Evolutionary conservation across 2,113 vertebrate genomes (phyloP).

Genomic region (Cololabis saira): DNA sequence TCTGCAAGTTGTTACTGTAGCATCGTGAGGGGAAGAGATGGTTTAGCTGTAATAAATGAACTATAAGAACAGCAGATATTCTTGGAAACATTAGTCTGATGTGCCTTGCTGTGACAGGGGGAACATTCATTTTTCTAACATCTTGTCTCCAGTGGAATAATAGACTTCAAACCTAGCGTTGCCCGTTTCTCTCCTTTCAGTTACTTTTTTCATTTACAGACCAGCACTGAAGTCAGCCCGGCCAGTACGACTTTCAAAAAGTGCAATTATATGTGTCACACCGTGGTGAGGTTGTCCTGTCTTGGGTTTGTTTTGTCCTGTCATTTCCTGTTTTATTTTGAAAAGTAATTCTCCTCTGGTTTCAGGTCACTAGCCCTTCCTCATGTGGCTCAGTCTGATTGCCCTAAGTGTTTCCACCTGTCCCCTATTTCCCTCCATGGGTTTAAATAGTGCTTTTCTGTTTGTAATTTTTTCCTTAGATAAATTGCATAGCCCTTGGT

Average conservation of each 20-base stretch:
- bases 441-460: too few relatives aligned
- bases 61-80: slow-evolving; percentile 14
- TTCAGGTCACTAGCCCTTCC: too few relatives aligned
- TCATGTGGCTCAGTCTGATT: too few relatives aligned
- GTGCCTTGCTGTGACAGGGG: slow-evolving; percentile 21
- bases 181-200: slow-evolving; percentile 24
- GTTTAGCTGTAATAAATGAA: slow-evolving; percentile 45
- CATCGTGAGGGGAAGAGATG: slow-evolving; percentile 23
- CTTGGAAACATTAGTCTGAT: slow-evolving; percentile 40
- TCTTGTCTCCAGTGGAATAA: slow-evolving; percentile 45
- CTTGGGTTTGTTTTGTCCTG: too few relatives aligned
- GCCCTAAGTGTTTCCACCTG: too few relatives aligned
- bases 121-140: slow-evolving; percentile 50
- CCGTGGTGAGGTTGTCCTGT: too few relatives aligned
- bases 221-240: slow-evolving; percentile 5
- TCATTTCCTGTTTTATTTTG: too few relatives aligned
- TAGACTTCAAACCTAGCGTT: slow-evolving; percentile 24
- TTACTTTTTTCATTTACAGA: slow-evolving; percentile 36
- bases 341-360: too few relatives aligned
- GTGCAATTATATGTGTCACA: too few relatives aligned
- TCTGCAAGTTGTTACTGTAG: slow-evolving; percentile 2
- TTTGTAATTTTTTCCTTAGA: too few relatives aligned
- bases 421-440: too few relatives aligned
- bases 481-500: too few relatives aligned
- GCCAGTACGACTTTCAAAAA: neutral